Evolutionary conservation across 2,113 vertebrate species (phyloP).

Genomic region (Serinus canaria): DNA sequence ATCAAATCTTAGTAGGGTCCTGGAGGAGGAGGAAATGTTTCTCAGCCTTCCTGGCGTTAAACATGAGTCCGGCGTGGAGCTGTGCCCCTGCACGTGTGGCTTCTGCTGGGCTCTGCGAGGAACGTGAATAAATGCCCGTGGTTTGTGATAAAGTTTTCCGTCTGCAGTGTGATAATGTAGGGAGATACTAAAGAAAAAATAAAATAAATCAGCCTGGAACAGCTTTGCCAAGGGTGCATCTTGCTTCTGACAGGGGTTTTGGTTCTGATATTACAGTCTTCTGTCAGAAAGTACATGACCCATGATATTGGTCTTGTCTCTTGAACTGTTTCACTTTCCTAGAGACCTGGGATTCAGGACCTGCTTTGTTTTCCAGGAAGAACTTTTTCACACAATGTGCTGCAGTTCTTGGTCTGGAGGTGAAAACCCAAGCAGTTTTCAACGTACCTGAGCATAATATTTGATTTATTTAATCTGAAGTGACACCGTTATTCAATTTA

Average conservation of each 20-base stretch:
- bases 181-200: too few relatives aligned
- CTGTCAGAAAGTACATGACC: neutral
- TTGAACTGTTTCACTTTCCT: neutral
- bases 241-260: neutral
- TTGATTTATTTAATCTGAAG: neutral
- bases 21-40: neutral
- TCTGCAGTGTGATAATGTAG: neutral
- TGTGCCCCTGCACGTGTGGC: neutral
- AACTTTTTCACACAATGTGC: neutral
- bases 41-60: neutral
- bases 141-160: neutral
- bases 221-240: neutral
- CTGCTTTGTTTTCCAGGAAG: neutral
- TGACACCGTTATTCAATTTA: accelerated
- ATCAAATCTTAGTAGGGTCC: too few relatives aligned
- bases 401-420: neutral
- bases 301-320: neutral
- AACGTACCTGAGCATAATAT: accelerated
- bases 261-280: neutral
- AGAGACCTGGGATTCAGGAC: neutral
- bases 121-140: neutral
- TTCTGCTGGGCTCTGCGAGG: neutral
- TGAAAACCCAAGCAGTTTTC: neutral
- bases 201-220: neutral
- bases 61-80: accelerated